These are phyloP conservation scores for Chloroceryle aenea DNA, from an alignment of 2,113 vertebrate species.

Conservation along the genomic window DNA sequence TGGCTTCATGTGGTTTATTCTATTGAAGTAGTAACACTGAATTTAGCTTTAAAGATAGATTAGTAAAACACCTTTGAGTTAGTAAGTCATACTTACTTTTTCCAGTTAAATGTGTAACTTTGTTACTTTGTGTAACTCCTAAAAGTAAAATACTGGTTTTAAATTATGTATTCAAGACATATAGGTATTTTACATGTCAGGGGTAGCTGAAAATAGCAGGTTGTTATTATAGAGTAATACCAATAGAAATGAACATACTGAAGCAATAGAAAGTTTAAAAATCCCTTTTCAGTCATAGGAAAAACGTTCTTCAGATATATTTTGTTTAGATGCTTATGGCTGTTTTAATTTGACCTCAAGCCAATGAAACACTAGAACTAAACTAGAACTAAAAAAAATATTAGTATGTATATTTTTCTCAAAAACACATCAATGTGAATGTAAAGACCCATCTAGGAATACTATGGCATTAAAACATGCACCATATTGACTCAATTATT, in stretches of 20 bases:
- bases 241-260: not conserved
- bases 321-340: not conserved
- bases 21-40: not conserved
- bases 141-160: not conserved
- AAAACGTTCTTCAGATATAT: not conserved
- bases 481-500: not conserved
- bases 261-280: not conserved
- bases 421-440: not conserved
- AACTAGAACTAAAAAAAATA: not conserved
- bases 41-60: not conserved
- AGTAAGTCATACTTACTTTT: not conserved
- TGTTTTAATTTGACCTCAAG: not conserved
- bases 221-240: not conserved
- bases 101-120: not conserved
- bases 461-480: not conserved
- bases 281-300: not conserved
- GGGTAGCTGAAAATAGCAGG: not conserved
- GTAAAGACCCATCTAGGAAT: not conserved
- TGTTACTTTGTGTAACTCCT: not conserved
- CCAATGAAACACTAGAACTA: not conserved
- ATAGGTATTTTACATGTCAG: not conserved
- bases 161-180: not conserved
- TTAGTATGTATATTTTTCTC: not conserved
- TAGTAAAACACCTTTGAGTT: not conserved
- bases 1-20: not conserved